phyloP scores from a whole-genome alignment of 2,113 vertebrate genomes.

The Empidonax alnorum region DNA sequence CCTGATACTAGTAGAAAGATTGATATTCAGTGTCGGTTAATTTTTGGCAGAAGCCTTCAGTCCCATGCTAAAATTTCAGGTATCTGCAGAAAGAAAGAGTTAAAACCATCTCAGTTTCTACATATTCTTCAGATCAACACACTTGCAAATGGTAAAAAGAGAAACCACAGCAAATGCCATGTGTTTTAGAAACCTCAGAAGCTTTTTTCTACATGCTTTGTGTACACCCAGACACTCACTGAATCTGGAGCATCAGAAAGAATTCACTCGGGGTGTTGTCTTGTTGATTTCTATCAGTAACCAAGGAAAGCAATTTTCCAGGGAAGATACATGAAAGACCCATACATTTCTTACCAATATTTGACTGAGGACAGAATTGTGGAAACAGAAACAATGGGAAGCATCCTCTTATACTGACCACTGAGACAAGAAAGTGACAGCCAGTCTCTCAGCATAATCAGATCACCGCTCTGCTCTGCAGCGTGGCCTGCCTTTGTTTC shows the following conservation, averaged over 20 bases:
- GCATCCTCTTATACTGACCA: not conserved
- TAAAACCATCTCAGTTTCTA: not conserved
- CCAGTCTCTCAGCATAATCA: not conserved
- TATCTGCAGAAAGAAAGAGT: not conserved
- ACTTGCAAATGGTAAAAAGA: not conserved
- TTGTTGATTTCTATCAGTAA: not conserved
- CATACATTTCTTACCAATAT: not conserved
- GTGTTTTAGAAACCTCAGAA: not conserved
- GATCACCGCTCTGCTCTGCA: not conserved
- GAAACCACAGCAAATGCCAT: not conserved
- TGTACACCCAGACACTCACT: not conserved
- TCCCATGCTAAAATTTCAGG: not conserved
- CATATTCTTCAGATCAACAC: not conserved
- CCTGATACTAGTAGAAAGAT: not conserved
- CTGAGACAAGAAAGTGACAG: not conserved
- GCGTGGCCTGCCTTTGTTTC: slow-evolving; percentile 15
- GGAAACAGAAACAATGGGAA: not conserved
- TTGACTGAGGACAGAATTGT: not conserved
- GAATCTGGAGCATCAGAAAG: not conserved
- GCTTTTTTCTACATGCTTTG: not conserved
- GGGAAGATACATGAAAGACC: not conserved
- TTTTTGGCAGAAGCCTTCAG: not conserved
- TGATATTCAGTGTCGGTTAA: not conserved
- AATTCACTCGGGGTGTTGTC: not conserved
- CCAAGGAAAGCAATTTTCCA: slow-evolving; percentile 4